These are phyloP conservation scores for Trichopria drosophilae DNA, from an alignment of 2,888 invertebrate species.

Conservation along the genomic window DNA sequence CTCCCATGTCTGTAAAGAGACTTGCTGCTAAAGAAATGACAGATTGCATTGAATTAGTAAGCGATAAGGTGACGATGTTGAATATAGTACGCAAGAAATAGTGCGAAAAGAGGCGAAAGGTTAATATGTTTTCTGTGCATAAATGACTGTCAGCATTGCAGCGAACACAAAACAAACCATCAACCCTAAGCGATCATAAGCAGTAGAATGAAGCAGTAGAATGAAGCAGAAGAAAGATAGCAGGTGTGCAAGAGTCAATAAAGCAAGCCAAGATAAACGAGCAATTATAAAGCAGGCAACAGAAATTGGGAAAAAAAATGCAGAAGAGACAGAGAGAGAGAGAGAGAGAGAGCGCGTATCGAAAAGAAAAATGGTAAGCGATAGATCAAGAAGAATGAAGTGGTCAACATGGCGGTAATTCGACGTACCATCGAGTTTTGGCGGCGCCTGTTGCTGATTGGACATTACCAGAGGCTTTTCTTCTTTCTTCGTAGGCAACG, in stretches of 20 bases:
- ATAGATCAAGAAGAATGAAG: slow-evolving; percentile 7
- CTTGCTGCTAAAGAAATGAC: slow-evolving; percentile 53
- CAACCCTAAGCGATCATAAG: no score
- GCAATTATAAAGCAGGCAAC: no score
- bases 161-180: no score
- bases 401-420: slow-evolving; percentile 4
- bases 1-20: slow-evolving; percentile 56
- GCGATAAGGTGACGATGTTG: no score
- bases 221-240: no score
- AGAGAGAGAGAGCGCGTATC: slow-evolving; percentile 8
- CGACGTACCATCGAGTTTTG: slow-evolving; percentile 55
- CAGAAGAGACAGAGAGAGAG: slow-evolving; percentile 23
- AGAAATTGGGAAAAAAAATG: slow-evolving; percentile 3
- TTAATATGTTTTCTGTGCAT: no score
- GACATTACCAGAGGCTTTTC: slow-evolving; percentile 68
- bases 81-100: no score
- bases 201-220: no score
- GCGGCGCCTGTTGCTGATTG: slow-evolving; percentile 61
- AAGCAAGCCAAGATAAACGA: no score
- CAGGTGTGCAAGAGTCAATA: no score
- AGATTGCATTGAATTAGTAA: slow-evolving; percentile 47
- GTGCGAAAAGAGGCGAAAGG: slow-evolving; percentile 26
- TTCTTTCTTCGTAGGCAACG: slow-evolving; percentile 63
- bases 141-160: no score
- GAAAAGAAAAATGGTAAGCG: slow-evolving; percentile 9